phyloP scores from a whole-genome alignment of 2,888 invertebrate genomes.

The Melanophora roralis region DNA sequence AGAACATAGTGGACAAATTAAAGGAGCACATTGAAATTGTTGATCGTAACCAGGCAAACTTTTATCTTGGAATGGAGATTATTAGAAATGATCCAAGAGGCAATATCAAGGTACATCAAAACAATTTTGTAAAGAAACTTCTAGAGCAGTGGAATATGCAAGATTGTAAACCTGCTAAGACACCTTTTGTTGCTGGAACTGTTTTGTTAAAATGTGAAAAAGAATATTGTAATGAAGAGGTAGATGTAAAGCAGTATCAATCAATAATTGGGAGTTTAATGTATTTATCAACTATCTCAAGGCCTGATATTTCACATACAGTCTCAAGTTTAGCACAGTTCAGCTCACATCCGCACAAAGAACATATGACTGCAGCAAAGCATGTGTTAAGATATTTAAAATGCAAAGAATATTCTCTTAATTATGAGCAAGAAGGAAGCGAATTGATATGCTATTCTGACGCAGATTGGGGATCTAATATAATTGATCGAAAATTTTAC shows the following conservation, averaged over 20 bases:
- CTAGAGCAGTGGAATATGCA: too few species aligned
- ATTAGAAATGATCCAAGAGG: too few species aligned
- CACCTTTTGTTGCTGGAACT: slow-evolving; percentile 2
- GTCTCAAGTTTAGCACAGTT: slow-evolving; percentile 53
- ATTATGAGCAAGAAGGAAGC: background rate
- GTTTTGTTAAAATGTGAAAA: slow-evolving; percentile 44
- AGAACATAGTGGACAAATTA: too few species aligned
- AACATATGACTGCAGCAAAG: slow-evolving; percentile 48
- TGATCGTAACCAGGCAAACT: too few species aligned
- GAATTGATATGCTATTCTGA: slow-evolving; percentile 53
- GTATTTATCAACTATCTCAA: slow-evolving; percentile 6
- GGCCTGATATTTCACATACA: slow-evolving; percentile 54
- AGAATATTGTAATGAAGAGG: slow-evolving; percentile 22
- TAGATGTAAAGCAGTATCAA: slow-evolving; percentile 13
- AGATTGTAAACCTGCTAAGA: slow-evolving; percentile 31
- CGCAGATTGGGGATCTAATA: slow-evolving; percentile 53
- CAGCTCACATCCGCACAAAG: slow-evolving; percentile 5
- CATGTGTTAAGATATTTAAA: slow-evolving; percentile 50
- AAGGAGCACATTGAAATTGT: too few species aligned
- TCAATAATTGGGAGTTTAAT: slow-evolving; percentile 34
- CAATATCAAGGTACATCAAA: background rate
- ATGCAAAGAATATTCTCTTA: slow-evolving; percentile 15
- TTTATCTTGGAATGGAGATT: too few species aligned
- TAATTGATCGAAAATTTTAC: slow-evolving; percentile 47
- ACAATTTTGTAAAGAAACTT: slow-evolving; percentile 5